These are phyloP conservation scores for Hippopotamus amphibius DNA, from an alignment of 2,113 vertebrate genomes.

Conservation along the genomic window DNA sequence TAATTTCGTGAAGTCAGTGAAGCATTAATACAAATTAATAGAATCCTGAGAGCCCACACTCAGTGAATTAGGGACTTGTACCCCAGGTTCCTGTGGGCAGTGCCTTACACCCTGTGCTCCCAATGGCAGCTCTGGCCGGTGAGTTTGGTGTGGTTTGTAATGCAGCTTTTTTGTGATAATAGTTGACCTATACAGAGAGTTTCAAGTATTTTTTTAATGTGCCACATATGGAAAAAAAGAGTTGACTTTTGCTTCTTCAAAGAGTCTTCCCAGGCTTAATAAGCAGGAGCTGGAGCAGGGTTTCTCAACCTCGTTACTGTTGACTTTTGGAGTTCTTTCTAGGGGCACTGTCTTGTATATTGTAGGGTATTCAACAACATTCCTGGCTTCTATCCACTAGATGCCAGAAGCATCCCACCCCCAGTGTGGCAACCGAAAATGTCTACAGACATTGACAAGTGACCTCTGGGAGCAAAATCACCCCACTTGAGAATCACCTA, in stretches of 20 bases:
- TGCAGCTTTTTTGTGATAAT: background rate
- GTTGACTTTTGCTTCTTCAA: background rate
- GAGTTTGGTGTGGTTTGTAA: background rate
- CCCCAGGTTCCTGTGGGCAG: background rate
- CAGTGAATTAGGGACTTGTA: background rate
- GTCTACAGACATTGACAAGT: background rate
- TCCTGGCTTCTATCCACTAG: background rate
- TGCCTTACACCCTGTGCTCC: background rate
- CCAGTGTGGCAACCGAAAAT: background rate
- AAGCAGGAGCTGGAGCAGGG: background rate
- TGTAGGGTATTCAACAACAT: background rate
- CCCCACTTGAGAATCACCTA: background rate
- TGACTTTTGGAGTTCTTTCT: background rate
- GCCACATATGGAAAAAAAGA: background rate
- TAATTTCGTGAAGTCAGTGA: constrained; percentile 5
- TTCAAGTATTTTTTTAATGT: background rate
- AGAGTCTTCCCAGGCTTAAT: background rate
- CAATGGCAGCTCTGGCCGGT: background rate
- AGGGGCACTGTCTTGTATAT: background rate
- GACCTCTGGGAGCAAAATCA: background rate
- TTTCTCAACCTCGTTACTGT: background rate
- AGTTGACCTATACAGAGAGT: background rate
- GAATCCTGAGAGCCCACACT: background rate
- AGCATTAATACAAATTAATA: background rate
- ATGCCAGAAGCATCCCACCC: background rate